Evolutionary conservation across 2,888 invertebrate genomes (phyloP).

Genomic region (Orchesella flavescens): DNA sequence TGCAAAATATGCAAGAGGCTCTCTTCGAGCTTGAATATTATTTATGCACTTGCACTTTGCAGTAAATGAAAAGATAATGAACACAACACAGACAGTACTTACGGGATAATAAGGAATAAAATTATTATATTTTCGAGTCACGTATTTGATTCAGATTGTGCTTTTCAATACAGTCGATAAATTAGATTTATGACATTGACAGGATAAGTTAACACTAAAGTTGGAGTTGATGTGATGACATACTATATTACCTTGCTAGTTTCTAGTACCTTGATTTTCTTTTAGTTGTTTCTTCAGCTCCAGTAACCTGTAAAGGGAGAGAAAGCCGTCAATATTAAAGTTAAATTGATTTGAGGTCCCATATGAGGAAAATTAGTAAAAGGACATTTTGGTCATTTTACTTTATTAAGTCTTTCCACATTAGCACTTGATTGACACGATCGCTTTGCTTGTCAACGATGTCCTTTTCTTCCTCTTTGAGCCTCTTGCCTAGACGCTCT

Average conservation of each 20-base stretch:
- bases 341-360: background rate
- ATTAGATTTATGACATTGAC: too few relatives aligned
- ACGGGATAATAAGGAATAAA: too few relatives aligned
- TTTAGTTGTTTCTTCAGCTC: conserved; percentile 59
- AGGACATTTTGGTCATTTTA: too few relatives aligned
- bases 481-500: conserved; percentile 76
- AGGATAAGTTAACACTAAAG: too few relatives aligned
- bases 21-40: too few relatives aligned
- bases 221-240: background rate
- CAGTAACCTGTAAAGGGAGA: conserved; percentile 48
- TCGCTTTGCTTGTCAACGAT: conserved; percentile 76
- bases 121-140: too few relatives aligned
- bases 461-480: conserved; percentile 75
- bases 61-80: too few relatives aligned
- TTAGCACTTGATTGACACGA: conserved; percentile 76
- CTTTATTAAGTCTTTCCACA: conserved; percentile 77
- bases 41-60: too few relatives aligned
- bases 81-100: too few relatives aligned
- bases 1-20: too few relatives aligned
- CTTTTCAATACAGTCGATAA: too few relatives aligned
- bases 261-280: conserved; percentile 22
- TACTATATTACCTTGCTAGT: background rate
- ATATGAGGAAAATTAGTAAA: background rate
- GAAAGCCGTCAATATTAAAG: background rate
- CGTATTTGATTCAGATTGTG: too few relatives aligned